Evolutionary conservation across 2,113 vertebrate species (phyloP), one percentile per base, ranked within the genome.

Genomic region (Oryzias melastigma): DNA sequence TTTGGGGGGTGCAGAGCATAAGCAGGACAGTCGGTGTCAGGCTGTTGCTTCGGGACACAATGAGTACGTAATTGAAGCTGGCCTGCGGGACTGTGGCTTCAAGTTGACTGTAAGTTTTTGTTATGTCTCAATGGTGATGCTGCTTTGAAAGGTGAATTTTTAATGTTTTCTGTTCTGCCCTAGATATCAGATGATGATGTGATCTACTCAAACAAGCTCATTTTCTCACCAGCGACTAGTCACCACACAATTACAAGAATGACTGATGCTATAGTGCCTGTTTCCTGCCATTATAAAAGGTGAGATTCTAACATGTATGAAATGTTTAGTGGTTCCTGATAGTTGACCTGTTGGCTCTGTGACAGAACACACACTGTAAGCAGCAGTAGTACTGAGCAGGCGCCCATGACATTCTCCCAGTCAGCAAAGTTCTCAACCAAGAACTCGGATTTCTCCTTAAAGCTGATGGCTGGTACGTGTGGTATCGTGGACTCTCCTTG

Each of bases 221-320:
- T 54, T 0, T 42, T 75, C 43, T 62, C 56, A 1, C 81, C 73
- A 20, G 19, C 22, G 19, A 46, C 42, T 25, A 12, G 20, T 15
- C 24, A 41, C 5, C 49, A 25, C 14, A 62, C 62, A 22, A 69
- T 81, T 4, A 73, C 42, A 19, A 82, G 75, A 55, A 27, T 2
- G n/a, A 5, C 5, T 16, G 14, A 10, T 7, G 61, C 44, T 41
- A 61, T 57, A 0, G 53, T 82, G 18, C 74, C 69, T 1, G 77
- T 86, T 53, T 80, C 79, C 62, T 84, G 82, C 41, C 47, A 49
- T 57, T 84, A 81, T 45, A 74, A 78, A 78, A 82, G 59, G 67
- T 81, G 22, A 51, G 2, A 18, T 22, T 27, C 0, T 14, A 3
- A 29, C 0, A 13, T n/a, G 4, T 15, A 17, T 7, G 40, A 1